Conservation (phyloP, 2,113 vertebrate genomes). For the human (Homo sapiens) region GRCh38 chr15:69581501-69582000, state of each 20-base stretch:
- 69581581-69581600: background rate
- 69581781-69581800: background rate
- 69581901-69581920: background rate
- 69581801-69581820: background rate
- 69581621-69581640: background rate
- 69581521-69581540: background rate
- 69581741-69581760: background rate
- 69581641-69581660: background rate
- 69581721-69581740: rapidly evolving
- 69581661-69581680: background rate
- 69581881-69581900: background rate
- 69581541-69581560: background rate
- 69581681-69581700: background rate
- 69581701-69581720: no score
- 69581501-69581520: background rate
- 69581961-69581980: background rate
- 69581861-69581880: background rate
- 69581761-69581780: background rate
- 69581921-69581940: background rate
- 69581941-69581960: background rate
- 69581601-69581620: background rate
- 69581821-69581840: background rate
- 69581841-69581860: no score
- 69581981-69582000: background rate
- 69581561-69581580: background rate